These are phyloP conservation scores for Lamellibrachia columna DNA, from an alignment of 2,888 invertebrate genomes.

Conservation along the genomic window DNA sequence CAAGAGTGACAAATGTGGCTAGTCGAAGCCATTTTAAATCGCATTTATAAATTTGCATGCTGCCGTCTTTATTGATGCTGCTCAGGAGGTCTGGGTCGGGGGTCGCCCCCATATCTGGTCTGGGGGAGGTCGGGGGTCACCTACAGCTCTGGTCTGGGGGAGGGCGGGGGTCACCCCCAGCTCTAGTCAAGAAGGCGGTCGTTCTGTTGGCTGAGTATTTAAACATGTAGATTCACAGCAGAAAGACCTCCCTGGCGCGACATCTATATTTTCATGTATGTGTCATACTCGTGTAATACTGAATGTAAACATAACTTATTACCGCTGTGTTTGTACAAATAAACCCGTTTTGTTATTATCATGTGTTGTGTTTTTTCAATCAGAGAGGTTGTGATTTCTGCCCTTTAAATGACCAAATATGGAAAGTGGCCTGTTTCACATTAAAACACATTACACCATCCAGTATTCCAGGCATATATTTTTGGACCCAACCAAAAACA, in stretches of 20 bases:
- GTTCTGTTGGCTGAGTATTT: background rate
- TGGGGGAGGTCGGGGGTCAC: background rate
- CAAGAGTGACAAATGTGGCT: background rate
- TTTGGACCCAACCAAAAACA: no score
- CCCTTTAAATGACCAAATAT: no score
- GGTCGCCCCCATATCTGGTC: no score
- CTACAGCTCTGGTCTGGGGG: background rate
- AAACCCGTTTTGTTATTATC: background rate
- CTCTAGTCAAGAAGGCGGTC: background rate
- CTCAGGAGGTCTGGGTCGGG: background rate
- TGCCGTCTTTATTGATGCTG: background rate
- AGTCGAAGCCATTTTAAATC: background rate
- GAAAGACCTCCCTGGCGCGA: no score
- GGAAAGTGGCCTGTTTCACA: no score
- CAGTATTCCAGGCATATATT: no score
- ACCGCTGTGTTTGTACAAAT: constrained; percentile 7
- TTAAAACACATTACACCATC: no score
- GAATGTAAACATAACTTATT: background rate
- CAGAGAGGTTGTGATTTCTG: no score
- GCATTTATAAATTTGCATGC: background rate
- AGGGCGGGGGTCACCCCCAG: background rate
- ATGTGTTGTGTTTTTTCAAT: background rate
- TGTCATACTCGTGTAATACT: background rate
- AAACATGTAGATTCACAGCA: background rate
- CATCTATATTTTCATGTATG: background rate